These are phyloP conservation scores for Nettapus auritus DNA, from an alignment of 2,113 vertebrate genomes.

Conservation along the genomic window DNA sequence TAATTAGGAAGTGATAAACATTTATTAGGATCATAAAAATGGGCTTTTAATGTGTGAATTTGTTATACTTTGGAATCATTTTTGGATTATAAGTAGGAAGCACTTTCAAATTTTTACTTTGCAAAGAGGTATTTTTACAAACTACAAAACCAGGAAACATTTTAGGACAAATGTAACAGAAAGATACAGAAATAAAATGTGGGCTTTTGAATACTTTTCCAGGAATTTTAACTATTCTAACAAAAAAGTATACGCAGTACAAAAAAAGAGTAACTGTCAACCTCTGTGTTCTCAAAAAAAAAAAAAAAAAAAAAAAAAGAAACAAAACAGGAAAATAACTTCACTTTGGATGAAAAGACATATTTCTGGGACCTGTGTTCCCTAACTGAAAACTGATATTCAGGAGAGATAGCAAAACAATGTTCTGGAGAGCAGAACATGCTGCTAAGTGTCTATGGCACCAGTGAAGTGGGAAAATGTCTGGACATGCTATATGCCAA, in stretches of 20 bases:
- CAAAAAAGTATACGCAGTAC: neutral
- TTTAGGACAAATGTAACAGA: neutral
- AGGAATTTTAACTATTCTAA: neutral
- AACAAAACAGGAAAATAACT: neutral
- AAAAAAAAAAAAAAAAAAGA: neutral
- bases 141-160: neutral
- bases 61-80: neutral
- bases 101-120: neutral
- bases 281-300: neutral
- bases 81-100: neutral
- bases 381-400: constrained; percentile 36
- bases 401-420: constrained; percentile 43
- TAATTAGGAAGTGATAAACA: neutral
- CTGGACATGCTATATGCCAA: constrained; percentile 50
- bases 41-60: neutral
- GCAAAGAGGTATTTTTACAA: neutral
- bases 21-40: neutral
- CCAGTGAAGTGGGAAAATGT: constrained; percentile 58
- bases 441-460: constrained; percentile 51
- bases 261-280: neutral
- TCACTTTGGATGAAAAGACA: constrained; percentile 10
- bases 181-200: neutral
- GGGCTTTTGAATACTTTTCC: neutral
- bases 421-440: constrained; percentile 21
- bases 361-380: neutral